Evolutionary conservation across 1,140 invertebrate genomes (phyloP).

Genomic region (Trypoxylus dichotomus): DNA sequence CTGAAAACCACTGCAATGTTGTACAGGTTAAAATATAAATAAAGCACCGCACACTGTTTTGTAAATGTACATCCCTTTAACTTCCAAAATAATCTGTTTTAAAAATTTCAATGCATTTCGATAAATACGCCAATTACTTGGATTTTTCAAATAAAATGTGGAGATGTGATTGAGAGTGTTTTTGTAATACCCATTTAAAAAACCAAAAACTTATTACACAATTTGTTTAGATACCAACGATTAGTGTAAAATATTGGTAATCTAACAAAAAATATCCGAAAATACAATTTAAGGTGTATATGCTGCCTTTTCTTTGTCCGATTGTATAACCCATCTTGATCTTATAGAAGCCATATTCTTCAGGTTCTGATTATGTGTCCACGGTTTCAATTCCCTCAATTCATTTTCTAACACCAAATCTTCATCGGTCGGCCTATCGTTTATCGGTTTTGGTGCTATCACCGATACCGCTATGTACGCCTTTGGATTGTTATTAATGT

Average conservation of each 20-base stretch:
- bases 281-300: conserved; percentile 25
- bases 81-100: no score
- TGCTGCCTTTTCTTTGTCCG: conserved; percentile 26
- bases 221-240: neutral
- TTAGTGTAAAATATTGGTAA: neutral
- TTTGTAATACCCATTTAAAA: neutral
- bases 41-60: no score
- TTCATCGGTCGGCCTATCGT: conserved; percentile 35
- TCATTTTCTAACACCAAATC: conserved; percentile 50
- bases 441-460: conserved; percentile 47
- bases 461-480: conserved; percentile 53
- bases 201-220: neutral
- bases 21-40: no score
- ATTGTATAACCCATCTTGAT: conserved; percentile 38
- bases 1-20: no score
- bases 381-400: conserved; percentile 48
- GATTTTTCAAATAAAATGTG: no score
- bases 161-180: no score
- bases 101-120: neutral
- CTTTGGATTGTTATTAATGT: conserved; percentile 46
- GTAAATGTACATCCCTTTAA: no score
- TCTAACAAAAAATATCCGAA: neutral
- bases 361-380: conserved; percentile 39
- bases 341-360: conserved; percentile 40
- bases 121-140: no score